Evolutionary conservation across 2,113 vertebrate genomes (phyloP).

Genomic region (Prunella fulvescens): DNA sequence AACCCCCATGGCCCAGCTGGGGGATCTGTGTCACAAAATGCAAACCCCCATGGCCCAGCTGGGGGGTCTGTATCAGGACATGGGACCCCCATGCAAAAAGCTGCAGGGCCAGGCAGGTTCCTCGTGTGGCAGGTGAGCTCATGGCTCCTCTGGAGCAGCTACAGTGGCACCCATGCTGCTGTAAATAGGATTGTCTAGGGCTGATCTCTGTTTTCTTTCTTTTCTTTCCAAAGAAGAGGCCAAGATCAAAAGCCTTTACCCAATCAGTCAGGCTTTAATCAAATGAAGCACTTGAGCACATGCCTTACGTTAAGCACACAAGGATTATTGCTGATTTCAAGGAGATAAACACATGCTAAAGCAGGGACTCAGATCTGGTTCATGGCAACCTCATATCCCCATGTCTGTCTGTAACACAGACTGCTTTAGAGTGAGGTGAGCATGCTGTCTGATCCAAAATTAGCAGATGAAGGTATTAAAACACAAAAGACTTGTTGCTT

Average conservation of each 20-base stretch:
- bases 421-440: not conserved
- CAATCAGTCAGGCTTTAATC: conserved; percentile 30
- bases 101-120: not conserved
- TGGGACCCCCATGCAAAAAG: accelerated
- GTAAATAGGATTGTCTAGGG: not conserved
- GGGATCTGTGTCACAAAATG: not conserved
- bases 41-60: accelerated
- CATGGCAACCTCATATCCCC: not conserved
- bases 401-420: not conserved
- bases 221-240: not conserved
- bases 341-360: not conserved
- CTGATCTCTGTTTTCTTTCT: not conserved
- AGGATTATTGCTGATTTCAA: conserved; percentile 38
- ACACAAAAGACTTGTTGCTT: not conserved
- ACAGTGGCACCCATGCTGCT: accelerated
- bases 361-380: not conserved
- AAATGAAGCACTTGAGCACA: conserved; percentile 23
- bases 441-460: not conserved
- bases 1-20: no score
- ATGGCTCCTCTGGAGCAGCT: not conserved
- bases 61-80: accelerated
- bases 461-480: not conserved
- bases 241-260: conserved; percentile 19
- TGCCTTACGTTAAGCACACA: not conserved
- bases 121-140: accelerated